Evolutionary conservation across 37 sponge, comb jelly and placozoan species (phyloP).

Genomic region (Ephydatia muelleri): DNA sequence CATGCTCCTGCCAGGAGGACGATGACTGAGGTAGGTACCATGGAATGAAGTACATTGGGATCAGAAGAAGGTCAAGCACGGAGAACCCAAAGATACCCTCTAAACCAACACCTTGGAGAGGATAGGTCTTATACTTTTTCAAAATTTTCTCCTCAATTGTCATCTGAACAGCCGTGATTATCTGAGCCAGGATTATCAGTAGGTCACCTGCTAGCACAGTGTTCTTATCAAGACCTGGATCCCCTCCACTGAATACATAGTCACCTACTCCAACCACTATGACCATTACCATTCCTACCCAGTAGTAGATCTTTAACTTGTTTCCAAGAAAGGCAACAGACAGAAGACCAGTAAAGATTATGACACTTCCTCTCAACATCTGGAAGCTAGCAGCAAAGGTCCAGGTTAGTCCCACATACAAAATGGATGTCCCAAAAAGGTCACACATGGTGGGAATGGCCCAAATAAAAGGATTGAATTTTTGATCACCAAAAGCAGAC

Average conservation of each 20-base stretch:
- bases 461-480: conserved; percentile 91
- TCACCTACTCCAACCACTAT: conserved; percentile 89
- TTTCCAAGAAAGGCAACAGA: conserved; percentile 85
- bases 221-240: not conserved
- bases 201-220: conserved; percentile 83
- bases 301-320: conserved; percentile 68
- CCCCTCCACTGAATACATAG: conserved; percentile 35
- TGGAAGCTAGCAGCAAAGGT: conserved; percentile 96
- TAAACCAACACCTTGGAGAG: conserved; percentile 94
- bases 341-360: conserved; percentile 95
- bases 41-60: conserved; percentile 96
- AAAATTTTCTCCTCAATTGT: conserved; percentile 90
- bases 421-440: conserved; percentile 80
- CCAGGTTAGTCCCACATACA: conserved; percentile 94
- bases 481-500: conserved; percentile 65
- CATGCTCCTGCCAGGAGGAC: conserved; percentile 71
- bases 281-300: conserved; percentile 91
- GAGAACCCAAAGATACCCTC: conserved; percentile 95
- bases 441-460: conserved; percentile 93
- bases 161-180: conserved; percentile 87
- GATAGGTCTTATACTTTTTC: conserved; percentile 85
- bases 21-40: conserved; percentile 75
- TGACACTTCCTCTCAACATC: conserved; percentile 94
- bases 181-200: conserved; percentile 89
- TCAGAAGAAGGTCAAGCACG: conserved; percentile 62